Evolutionary conservation across 2,797 vertebrate genomes (phyloP).

Genomic region (Denticeps clupeoides): DNA sequence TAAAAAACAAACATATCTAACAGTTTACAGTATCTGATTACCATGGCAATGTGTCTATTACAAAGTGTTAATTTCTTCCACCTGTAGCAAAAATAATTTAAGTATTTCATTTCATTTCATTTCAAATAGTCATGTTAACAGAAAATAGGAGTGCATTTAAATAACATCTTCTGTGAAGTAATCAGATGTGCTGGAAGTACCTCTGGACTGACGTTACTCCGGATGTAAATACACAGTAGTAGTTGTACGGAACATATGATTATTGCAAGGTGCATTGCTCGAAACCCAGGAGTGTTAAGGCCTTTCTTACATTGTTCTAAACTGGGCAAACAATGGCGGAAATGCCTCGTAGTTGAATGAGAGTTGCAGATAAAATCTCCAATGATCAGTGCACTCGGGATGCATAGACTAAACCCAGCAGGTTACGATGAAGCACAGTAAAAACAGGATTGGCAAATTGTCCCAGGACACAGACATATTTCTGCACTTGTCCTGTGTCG

Average conservation of each 20-base stretch:
- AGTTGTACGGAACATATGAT: conserved; percentile 1
- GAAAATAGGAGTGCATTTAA: no score
- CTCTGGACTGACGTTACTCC: not conserved
- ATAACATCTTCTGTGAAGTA: no score
- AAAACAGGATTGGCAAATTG: not conserved
- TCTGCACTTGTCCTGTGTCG: no score
- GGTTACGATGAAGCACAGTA: conserved; percentile 3
- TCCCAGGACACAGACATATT: not conserved
- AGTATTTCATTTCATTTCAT: no score
- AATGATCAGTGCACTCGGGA: conserved; percentile 3
- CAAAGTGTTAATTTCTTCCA: no score
- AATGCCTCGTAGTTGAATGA: not conserved
- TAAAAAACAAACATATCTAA: no score
- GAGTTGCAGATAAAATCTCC: not conserved
- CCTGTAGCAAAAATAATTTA: no score
- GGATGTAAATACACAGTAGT: not conserved
- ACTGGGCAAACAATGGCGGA: conserved; percentile 4
- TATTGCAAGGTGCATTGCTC: not conserved
- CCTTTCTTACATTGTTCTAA: conserved; percentile 1
- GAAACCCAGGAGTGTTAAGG: conserved; percentile 2
- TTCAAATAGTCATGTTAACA: no score
- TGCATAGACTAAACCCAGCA: conserved; percentile 2
- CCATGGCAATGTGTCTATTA: no score
- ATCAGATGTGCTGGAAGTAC: no score
- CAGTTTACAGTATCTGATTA: no score